Base-by-base conservation (phyloP, 2,888 invertebrate genomes). In the Caenorhabditis zanzibari region DNA sequence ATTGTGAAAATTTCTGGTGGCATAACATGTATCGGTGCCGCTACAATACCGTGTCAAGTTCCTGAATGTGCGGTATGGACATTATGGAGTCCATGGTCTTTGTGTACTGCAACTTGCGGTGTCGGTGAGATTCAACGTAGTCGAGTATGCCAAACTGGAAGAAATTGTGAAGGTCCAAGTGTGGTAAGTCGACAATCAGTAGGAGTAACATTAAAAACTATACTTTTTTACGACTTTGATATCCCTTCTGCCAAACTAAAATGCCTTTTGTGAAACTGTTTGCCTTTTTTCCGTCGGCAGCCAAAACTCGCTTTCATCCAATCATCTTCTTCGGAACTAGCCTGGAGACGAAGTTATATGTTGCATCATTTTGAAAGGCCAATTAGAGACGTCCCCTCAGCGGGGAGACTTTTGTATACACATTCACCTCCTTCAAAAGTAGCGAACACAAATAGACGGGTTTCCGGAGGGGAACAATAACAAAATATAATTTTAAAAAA, bases 81-180 rank as follows among this genome's bases (percentile, higher is more conserved):
- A 0, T 61, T 79, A 0, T 88, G 88, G 88, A 69, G 82, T 28
- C 85, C 85, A 1, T 88, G 86, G 86, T 77, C 87, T 19, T 28
- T 84, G 9, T 88, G 87, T 54, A 79, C 88, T 6, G 84, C 84
- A 12, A 80, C 82, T 24, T 88, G 88, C 80, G 88, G 88, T 9
- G 73, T 84, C 24, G 88, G 88, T 19, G 88, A 88, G 24, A 82
- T 83, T 35, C 83, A 86, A 47, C 54, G 88, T 10, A 81, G 63
- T 26, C 59, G 88, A 59, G 75, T 82, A 3, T 88, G 88, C 68
- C 75, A 74, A 49, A 80, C 82, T 3, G 86, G 86, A 24, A 41
- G 88, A 35, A 85, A 85, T 44, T 88, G 88, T 72, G 81, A 84
- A 7, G 88, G 88, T 24, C 86, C 88, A 9, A 87, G 88, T 81